Conservation (phyloP, 2,797 vertebrate species). For the Argyrosomus regius region DNA sequence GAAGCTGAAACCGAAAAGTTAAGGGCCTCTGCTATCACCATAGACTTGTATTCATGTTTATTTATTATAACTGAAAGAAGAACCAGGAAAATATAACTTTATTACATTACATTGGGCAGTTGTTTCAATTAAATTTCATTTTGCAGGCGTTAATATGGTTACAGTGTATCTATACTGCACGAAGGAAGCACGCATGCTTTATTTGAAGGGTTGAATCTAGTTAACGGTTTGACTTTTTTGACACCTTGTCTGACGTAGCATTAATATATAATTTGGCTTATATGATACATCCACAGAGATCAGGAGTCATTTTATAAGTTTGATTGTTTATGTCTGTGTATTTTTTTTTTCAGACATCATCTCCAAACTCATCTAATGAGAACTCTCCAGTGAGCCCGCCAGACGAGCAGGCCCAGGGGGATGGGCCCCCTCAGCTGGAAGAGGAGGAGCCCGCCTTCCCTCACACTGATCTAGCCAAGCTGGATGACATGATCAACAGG, state of each 20-base stretch:
- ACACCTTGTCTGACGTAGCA: neutral
- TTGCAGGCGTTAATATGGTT: neutral
- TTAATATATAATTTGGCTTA: neutral
- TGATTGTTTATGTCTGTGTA: constrained; percentile 8
- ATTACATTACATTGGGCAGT: neutral
- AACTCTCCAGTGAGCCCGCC: constrained; percentile 98
- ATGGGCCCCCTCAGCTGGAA: constrained; percentile 93
- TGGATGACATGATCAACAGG: constrained; percentile 99
- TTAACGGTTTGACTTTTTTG: neutral
- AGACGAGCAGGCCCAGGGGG: constrained; percentile 94
- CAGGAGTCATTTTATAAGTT: neutral
- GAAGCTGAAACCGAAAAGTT: neutral
- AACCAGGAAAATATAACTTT: neutral
- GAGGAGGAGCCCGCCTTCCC: constrained; percentile 99
- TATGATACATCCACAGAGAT: neutral
- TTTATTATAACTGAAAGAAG: neutral
- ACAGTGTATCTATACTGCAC: neutral
- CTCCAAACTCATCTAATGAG: constrained; percentile 99
- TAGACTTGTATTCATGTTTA: neutral
- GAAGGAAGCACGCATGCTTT: neutral
- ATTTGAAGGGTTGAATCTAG: neutral
- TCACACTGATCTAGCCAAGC: constrained; percentile 98
- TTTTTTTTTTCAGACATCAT: constrained; percentile 88
- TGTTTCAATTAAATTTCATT: neutral
- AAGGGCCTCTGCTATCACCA: neutral